Evolutionary conservation across 2,797 vertebrate genomes (phyloP), one percentile per base, ranked within the genome.

Genomic region (Xiphophorus birchmanni): DNA sequence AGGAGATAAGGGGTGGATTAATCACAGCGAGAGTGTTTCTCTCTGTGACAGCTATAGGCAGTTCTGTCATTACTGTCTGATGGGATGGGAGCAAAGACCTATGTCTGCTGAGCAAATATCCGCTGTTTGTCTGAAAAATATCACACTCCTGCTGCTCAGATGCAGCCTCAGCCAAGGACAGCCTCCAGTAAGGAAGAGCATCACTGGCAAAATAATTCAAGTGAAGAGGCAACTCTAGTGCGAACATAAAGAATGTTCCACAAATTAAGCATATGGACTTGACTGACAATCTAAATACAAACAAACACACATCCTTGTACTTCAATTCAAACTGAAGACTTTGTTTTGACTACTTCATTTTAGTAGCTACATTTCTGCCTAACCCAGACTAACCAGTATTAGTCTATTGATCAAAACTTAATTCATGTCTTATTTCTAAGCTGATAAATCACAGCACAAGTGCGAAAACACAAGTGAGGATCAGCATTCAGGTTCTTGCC

Each of bases 1-100:
- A 81, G 89, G 76, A 74, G 89, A 86, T 79, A 86, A 81, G 81
- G 84, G 82, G 84, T 90, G 84, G 89, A 94, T 94, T 90, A 92
- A 94, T 94, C 89, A 92, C 84, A 47, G 82, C 67, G 23, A 40
- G 80, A 80, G 84, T 90, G 87, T 90, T 87, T 92, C 84, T 86
- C 79, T 85, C 78, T 77, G 84, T 91, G 93, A 93, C 87, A 75
- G 84, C 87, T 89, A 84, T 88, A 89, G 90, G 89, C 89, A 89
- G 72, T 85, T 89, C 76, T 90, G 87, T 90, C 93, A 90, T 94
- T 94, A 88, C 63, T 0, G 76, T 77, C 88, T 83, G 92, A 90
- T 83, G 72, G 74, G 78, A 85, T 77, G 80, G 71, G 77, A 85
- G 71, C 50, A 78, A 79, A 84, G 79, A 73, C 79, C 81, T 58